These are phyloP conservation scores for Dreissena polymorpha DNA, from an alignment of 1,140 invertebrate species.

Conservation along the genomic window DNA sequence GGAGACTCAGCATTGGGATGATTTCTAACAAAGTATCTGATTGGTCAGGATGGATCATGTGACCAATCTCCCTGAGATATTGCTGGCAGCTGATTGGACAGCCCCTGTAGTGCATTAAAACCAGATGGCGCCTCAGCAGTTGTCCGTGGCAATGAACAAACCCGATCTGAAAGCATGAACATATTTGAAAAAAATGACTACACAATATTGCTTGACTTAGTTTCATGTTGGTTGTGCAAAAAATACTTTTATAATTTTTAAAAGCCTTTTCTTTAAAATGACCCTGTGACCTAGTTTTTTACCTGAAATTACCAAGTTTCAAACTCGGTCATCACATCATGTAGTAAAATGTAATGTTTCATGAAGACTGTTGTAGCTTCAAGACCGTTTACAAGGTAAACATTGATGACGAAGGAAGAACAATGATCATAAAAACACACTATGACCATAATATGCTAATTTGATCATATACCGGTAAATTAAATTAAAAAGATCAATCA, in stretches of 20 bases:
- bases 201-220: neutral
- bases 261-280: neutral
- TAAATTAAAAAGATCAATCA: neutral
- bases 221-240: neutral
- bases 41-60: slow-evolving; percentile 33
- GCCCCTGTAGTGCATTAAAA: slow-evolving; percentile 14
- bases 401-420: neutral
- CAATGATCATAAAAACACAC: neutral
- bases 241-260: neutral
- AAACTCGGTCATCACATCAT: no score
- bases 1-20: slow-evolving; percentile 21
- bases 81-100: slow-evolving; percentile 35
- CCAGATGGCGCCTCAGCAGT: slow-evolving; percentile 23
- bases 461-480: neutral
- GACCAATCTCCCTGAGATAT: slow-evolving; percentile 21
- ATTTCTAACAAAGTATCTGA: slow-evolving; percentile 35
- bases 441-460: neutral
- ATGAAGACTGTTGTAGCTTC: neutral
- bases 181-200: neutral
- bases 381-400: neutral
- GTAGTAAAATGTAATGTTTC: neutral
- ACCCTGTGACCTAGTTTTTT: neutral
- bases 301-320: no score
- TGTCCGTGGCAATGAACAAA: slow-evolving; percentile 45
- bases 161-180: slow-evolving; percentile 18